Percentiles rank a stretch among this genome's conserved stretches.
These are phyloP conservation scores for Oligia latruncula DNA, from an alignment of 2,888 invertebrate genomes.

Conservation along the genomic window DNA sequence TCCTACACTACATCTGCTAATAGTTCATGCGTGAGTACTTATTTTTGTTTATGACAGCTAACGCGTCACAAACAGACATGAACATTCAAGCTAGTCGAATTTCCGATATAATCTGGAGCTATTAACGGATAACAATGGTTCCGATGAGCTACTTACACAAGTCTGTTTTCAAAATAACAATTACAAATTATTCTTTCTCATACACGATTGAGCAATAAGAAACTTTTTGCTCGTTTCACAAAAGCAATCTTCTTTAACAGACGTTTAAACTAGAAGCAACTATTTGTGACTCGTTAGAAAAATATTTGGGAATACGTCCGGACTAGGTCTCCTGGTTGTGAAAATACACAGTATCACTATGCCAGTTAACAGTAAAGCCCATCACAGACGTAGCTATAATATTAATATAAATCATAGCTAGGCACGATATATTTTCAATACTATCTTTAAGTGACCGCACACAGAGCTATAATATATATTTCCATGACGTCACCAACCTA, in stretches of 20 bases:
- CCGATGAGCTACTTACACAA: not conserved
- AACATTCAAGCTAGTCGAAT: conserved; percentile 1
- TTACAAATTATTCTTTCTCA: not conserved
- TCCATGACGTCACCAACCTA: not conserved
- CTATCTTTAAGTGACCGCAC: not conserved
- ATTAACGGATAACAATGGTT: conserved; percentile 32
- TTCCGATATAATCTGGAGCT: not conserved
- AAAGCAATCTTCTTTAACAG: too few relatives aligned
- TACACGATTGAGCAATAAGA: not conserved
- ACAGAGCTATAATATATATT: not conserved
- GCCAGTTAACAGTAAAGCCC: not conserved
- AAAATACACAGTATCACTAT: conserved; percentile 1
- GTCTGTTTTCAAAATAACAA: not conserved
- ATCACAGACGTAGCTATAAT: too few relatives aligned
- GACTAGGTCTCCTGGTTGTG: not conserved
- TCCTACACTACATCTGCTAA: conserved; percentile 43
- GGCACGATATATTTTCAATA: not conserved
- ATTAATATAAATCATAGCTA: not conserved
- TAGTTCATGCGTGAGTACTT: conserved; percentile 28
- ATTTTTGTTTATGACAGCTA: conserved; percentile 41
- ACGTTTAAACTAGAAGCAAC: not conserved
- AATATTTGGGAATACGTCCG: conserved; percentile 1
- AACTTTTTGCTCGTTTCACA: not conserved
- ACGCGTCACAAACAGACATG: conserved; percentile 24
- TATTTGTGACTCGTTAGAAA: not conserved